Conservation (phyloP, 2,113 vertebrate species). For the Tursiops truncatus region DNA sequence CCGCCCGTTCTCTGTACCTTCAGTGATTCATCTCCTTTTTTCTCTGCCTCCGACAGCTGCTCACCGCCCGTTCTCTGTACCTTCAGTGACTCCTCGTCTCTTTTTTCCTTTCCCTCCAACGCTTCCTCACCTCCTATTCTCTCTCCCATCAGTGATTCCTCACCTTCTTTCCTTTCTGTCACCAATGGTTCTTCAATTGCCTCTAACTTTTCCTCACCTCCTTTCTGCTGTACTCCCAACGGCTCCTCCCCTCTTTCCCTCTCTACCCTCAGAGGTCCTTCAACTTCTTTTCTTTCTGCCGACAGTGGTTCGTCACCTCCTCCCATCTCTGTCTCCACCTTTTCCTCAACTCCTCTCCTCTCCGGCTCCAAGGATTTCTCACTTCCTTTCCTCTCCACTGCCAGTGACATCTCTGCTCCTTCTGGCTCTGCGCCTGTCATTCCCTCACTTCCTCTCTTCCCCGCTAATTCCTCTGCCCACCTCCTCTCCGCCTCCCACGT, state of each 20-base stretch:
- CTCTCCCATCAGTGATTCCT: not conserved
- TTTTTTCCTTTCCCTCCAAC: rapidly evolving
- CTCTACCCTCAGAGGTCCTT: not conserved
- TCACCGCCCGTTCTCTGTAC: no score
- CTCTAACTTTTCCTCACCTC: not conserved
- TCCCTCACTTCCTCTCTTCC: not conserved
- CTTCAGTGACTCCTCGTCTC: not conserved
- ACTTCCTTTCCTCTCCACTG: rapidly evolving
- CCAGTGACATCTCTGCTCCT: rapidly evolving
- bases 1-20: no score
- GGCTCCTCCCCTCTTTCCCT: not conserved
- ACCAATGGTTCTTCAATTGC: not conserved
- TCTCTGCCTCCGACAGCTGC: no score
- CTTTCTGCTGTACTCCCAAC: rapidly evolving
- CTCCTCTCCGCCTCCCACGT: not conserved
- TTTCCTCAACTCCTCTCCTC: not conserved
- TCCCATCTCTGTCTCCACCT: not conserved
- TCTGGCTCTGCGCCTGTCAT: not conserved
- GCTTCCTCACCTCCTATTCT: not conserved
- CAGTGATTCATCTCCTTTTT: not conserved
- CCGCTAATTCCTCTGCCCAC: not conserved
- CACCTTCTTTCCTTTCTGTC: not conserved
- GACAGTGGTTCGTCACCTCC: rapidly evolving
- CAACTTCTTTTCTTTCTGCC: not conserved
- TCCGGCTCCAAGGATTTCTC: not conserved